These are phyloP conservation scores for Dipodomys stephensi DNA, from an alignment of 2,113 vertebrate genomes.

Conservation along the genomic window DNA sequence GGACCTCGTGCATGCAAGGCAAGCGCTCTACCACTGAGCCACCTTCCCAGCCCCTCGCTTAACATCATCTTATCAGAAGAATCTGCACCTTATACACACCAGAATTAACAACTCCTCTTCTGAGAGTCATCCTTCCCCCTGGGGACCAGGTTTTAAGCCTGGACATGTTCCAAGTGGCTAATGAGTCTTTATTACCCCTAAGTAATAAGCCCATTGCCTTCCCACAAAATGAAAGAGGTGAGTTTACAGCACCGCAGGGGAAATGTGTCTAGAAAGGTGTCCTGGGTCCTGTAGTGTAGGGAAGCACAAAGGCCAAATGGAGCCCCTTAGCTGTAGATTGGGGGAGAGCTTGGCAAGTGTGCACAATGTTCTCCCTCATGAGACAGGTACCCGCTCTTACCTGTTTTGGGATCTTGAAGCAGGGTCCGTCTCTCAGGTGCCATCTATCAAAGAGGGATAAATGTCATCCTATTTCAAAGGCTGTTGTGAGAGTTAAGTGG, in stretches of 20 bases:
- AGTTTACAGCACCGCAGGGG: neutral
- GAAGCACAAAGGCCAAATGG: neutral
- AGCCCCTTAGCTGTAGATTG: neutral
- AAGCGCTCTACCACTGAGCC: no score
- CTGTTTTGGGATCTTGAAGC: neutral
- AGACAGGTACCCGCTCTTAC: neutral
- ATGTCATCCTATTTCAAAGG: neutral
- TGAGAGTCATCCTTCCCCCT: neutral
- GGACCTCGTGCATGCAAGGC: no score
- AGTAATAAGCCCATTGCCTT: neutral
- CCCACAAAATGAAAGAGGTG: neutral
- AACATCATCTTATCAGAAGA: neutral
- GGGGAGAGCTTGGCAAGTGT: rapidly evolving
- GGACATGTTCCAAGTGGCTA: neutral
- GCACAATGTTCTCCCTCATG: neutral
- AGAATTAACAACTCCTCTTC: no score
- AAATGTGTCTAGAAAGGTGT: neutral
- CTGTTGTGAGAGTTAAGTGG: neutral
- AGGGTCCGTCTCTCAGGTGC: neutral
- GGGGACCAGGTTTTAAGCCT: neutral
- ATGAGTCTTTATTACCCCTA: neutral
- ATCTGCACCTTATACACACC: neutral
- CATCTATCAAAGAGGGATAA: neutral
- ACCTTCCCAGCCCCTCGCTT: no score
- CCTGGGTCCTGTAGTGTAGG: no score